Percentiles rank a stretch among this genome's conserved stretches.
Conservation (phyloP, 2,888 invertebrate species). For the Lepidochrysops patricia region DNA sequence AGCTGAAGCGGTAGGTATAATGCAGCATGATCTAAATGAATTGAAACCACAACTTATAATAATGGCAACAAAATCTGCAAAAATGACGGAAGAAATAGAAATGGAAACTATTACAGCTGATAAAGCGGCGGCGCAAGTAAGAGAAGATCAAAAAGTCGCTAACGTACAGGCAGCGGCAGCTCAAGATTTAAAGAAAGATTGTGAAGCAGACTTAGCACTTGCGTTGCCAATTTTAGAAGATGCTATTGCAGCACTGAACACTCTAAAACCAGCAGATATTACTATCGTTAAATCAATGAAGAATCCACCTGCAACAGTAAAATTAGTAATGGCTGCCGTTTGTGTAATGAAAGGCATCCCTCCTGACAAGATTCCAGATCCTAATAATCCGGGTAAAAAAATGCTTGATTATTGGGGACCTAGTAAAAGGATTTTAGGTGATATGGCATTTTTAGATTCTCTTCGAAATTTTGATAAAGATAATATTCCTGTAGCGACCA, state of each 20-base stretch:
- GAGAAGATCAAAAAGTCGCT: constrained; percentile 90
- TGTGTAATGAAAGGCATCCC: constrained; percentile 88
- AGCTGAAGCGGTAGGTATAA: constrained; percentile 81
- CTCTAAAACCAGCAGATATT: constrained; percentile 88
- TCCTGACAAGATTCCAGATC: constrained; percentile 85
- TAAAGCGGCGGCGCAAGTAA: constrained; percentile 84
- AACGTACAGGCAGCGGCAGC: constrained; percentile 90
- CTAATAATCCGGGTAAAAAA: constrained; percentile 77
- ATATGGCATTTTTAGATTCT: constrained; percentile 84
- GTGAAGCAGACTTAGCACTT: constrained; percentile 92
- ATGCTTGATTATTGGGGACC: constrained; percentile 90
- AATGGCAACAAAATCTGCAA: constrained; percentile 81
- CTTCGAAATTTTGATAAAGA: constrained; percentile 89
- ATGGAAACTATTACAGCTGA: constrained; percentile 84
- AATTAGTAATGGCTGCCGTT: constrained; percentile 92
- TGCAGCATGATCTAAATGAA: constrained; percentile 83
- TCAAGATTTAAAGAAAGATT: constrained; percentile 88
- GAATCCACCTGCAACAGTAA: constrained; percentile 87
- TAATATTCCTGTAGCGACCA: constrained; percentile 82
- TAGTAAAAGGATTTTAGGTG: constrained; percentile 85
- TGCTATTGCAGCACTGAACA: constrained; percentile 84
- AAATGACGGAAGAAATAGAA: constrained; percentile 86
- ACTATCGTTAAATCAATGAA: constrained; percentile 92
- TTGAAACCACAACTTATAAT: constrained; percentile 83
- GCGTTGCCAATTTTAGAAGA: constrained; percentile 89